Conservation (phyloP, 2,888 invertebrate species). For the Priocnemis perturbator region DNA sequence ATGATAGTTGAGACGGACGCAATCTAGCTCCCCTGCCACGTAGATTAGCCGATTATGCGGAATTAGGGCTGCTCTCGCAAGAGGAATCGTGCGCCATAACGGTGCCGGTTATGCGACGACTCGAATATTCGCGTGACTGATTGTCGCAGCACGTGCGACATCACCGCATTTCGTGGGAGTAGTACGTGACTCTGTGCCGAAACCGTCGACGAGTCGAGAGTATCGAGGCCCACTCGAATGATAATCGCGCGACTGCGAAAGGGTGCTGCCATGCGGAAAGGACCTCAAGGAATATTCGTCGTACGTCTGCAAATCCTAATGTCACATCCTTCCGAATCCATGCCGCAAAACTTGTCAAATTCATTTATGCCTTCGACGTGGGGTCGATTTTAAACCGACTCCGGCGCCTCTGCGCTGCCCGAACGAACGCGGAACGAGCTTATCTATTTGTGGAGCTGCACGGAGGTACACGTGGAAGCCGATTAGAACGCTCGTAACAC, state of each 20-base stretch:
- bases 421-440: constrained; percentile 40
- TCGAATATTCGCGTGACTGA: constrained; percentile 47
- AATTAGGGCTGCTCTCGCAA: constrained; percentile 17
- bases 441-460: constrained; percentile 50
- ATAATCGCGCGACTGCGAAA: too few relatives aligned
- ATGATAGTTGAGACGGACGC: constrained; percentile 14
- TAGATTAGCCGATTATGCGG: constrained; percentile 12
- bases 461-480: constrained; percentile 55
- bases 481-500: constrained; percentile 57
- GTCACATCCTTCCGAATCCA: too few relatives aligned
- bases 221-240: not conserved
- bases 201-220: constrained; percentile 3
- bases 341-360: not conserved
- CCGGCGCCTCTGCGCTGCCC: constrained; percentile 32
- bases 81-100: constrained; percentile 28
- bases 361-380: constrained; percentile 11
- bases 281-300: too few relatives aligned
- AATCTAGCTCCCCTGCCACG: not conserved
- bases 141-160: constrained; percentile 46
- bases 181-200: constrained; percentile 42
- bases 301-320: too few relatives aligned
- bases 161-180: constrained; percentile 39
- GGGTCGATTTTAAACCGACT: constrained; percentile 36
- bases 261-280: too few relatives aligned
- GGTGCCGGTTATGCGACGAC: constrained; percentile 16